A percentile compares a stretch with the other conserved stretches of the same genome.
These are phyloP conservation scores for Psilopogon haemacephalus DNA, from an alignment of 2,113 vertebrate genomes.

Conservation along the genomic window DNA sequence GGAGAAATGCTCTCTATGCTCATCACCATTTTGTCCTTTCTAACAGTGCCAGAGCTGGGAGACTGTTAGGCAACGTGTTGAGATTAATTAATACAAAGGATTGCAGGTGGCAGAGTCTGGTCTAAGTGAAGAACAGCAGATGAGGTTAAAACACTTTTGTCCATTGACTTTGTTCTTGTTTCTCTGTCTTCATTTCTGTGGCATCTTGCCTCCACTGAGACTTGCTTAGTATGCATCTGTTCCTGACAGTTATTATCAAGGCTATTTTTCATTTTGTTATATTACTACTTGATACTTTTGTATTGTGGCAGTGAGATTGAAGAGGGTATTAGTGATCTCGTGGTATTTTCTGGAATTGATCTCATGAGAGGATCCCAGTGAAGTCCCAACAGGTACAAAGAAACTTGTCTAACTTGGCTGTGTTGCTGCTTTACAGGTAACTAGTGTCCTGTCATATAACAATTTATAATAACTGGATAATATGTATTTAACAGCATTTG, in stretches of 20 bases:
- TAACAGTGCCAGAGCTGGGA: neutral
- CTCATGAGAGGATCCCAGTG: neutral
- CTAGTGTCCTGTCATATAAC: neutral
- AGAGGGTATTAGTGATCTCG: neutral
- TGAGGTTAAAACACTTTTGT: slow-evolving; percentile 31
- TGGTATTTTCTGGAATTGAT: neutral
- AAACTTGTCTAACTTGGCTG: neutral
- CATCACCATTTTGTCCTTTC: neutral
- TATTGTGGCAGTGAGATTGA: slow-evolving; percentile 23
- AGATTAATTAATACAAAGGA: slow-evolving; percentile 19
- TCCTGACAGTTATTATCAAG: slow-evolving; percentile 31
- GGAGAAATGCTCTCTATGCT: neutral
- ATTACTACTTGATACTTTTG: slow-evolving; percentile 22
- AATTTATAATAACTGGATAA: neutral
- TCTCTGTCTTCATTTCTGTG: slow-evolving; percentile 37
- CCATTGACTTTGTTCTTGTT: slow-evolving; percentile 38
- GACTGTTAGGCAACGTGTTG: neutral
- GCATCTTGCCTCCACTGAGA: slow-evolving; percentile 33
- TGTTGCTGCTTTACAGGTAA: neutral
- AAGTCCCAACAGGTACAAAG: neutral
- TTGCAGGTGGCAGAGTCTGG: neutral
- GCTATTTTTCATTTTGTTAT: slow-evolving; percentile 38
- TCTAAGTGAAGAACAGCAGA: neutral
- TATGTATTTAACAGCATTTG: neutral
- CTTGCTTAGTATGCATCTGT: slow-evolving; percentile 30